Conservation (phyloP, 1,140 invertebrate genomes). For the Colletes gigas region DNA sequence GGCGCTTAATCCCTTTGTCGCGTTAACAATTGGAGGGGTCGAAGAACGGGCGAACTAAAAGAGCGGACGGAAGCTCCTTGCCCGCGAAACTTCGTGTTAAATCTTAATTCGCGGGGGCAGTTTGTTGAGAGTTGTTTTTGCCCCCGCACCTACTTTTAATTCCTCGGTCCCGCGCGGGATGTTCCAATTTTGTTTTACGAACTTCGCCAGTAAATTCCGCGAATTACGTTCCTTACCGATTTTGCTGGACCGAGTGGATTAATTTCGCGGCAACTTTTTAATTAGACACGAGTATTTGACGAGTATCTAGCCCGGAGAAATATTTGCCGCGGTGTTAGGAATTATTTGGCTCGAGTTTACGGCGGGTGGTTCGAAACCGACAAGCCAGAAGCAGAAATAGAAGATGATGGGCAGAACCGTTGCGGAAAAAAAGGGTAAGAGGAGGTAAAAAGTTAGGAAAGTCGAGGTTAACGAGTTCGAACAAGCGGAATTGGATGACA, state of each 20-base stretch:
- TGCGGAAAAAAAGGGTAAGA: not conserved
- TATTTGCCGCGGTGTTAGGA: not conserved
- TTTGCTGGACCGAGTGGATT: too few species aligned
- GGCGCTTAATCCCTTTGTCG: constrained; percentile 27
- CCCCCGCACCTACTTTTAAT: not conserved
- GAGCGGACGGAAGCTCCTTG: not conserved
- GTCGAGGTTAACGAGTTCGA: constrained; percentile 56
- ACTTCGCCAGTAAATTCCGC: not conserved
- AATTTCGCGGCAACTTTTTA: too few species aligned
- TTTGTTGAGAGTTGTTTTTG: constrained; percentile 1
- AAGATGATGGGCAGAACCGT: not conserved
- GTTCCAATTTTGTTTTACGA: not conserved
- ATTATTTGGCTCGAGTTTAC: not conserved
- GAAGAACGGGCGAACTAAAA: not conserved
- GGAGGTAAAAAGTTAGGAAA: constrained; percentile 22
- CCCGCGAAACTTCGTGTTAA: constrained; percentile 13
- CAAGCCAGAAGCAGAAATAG: not conserved
- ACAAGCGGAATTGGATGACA: constrained; percentile 53
- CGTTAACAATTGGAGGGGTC: constrained; percentile 30
- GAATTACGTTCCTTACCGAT: too few species aligned
- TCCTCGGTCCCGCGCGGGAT: not conserved
- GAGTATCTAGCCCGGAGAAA: not conserved
- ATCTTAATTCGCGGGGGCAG: constrained; percentile 14
- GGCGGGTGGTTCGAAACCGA: not conserved
- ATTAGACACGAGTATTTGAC: too few species aligned